Conservation (phyloP, 2,888 invertebrate species). For the Aromia moschata region DNA sequence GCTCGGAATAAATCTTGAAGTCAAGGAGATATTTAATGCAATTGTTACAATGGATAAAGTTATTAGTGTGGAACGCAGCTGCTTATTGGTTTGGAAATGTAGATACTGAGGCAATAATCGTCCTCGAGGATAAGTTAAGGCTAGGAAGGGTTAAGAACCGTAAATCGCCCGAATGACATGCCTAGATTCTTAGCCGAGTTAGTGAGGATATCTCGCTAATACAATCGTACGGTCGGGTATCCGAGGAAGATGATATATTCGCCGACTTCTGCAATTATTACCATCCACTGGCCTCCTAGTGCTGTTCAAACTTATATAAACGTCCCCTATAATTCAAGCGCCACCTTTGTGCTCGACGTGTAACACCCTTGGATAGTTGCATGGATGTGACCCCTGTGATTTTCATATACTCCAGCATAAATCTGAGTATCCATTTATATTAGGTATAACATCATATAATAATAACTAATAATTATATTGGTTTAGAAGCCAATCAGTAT, state of each 20-base stretch:
- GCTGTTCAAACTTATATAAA: conserved; percentile 39
- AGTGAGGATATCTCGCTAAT: conserved; percentile 55
- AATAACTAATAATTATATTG: no score
- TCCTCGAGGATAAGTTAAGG: conserved; percentile 43
- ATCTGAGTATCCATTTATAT: no score
- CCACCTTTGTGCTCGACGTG: conserved; percentile 32
- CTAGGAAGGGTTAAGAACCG: conserved; percentile 56
- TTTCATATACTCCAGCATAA: not conserved
- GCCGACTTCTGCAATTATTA: conserved; percentile 55
- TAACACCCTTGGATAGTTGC: not conserved
- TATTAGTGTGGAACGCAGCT: conserved; percentile 50
- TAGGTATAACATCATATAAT: no score
- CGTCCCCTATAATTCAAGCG: conserved; percentile 35
- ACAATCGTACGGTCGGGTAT: conserved; percentile 51
- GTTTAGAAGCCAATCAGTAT: no score
- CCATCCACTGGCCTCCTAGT: conserved; percentile 48
- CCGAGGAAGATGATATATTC: conserved; percentile 54
- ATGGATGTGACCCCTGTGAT: not conserved
- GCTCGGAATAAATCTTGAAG: conserved; percentile 8
- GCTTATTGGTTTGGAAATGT: conserved; percentile 58
- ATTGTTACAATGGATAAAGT: conserved; percentile 33
- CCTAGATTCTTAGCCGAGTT: conserved; percentile 57
- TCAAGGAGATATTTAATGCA: conserved; percentile 17
- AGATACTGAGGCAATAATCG: conserved; percentile 52
- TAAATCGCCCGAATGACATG: conserved; percentile 54